Evolutionary conservation across 1,140 invertebrate species (phyloP), one percentile per base, ranked within the genome.

Genomic region (Brachionus plicatilis): DNA sequence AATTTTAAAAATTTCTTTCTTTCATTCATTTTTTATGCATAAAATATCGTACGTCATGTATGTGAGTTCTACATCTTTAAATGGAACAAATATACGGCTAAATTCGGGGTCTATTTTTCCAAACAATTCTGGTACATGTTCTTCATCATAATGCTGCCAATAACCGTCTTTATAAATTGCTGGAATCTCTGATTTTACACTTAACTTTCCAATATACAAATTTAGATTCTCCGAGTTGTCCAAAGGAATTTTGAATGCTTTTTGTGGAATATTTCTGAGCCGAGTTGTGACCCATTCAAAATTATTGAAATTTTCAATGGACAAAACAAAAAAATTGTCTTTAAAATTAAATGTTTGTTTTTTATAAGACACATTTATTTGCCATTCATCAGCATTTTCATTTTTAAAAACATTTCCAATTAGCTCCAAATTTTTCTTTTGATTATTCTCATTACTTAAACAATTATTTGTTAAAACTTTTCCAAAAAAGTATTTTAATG

Each of bases 111-210:
- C 65, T 68, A 68, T 68, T 68, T 68, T 68, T 68, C 65, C 65
- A 68, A 68, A 68, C 65, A 68, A 68, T 68, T 68, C 65, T 29
- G 65, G 65, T 3, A 68, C 65, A 29, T 29, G 65, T 29, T 68
- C 65, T 68, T 68, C 65, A 68, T 68, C 65, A 68, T 29, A 68
- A 68, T 68, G 65, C 65, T 68, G 65, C 65, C 65, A 68, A 68
- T 68, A 68, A 29, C 24, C 24, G 65, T 68, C 65, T 68, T 68
- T 68, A 68, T 29, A 68, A 56, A 56, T 56, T 56, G 50, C 50
- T 56, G 50, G 50, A 17, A 56, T 56, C 50, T 56, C 50, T 56
- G 50, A 56, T n/a, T 56, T 17, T n/a, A 17, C 12, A 56, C 50
- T n/a, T n/a, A 56, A 24, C n/a, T 56, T 56, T 56, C 50, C 50